phyloP scores from a whole-genome alignment of 1,140 invertebrate species.

The Manduca sexta region DNA sequence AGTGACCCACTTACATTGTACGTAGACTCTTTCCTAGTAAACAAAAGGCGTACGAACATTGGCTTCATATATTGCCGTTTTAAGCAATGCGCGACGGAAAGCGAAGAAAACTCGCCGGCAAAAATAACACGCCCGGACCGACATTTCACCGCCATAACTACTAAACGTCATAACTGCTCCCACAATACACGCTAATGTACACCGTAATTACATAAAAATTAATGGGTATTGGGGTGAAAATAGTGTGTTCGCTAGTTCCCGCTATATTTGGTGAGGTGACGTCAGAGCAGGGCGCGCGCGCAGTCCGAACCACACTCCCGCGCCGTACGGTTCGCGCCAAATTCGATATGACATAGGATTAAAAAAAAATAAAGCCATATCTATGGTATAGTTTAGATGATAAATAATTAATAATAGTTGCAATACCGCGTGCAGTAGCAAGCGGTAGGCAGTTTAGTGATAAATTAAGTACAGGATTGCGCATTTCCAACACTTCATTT shows the following conservation, averaged over 20 bases:
- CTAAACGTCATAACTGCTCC: conserved; percentile 22
- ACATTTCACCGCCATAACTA: conserved; percentile 32
- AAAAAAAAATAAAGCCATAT: conserved; percentile 15
- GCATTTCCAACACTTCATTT: conserved; percentile 1
- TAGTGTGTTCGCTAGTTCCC: conserved; percentile 18
- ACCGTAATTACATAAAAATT: conserved; percentile 15
- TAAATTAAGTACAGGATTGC: conserved; percentile 1
- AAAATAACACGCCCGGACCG: conserved; percentile 52
- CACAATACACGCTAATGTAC: conserved; percentile 9
- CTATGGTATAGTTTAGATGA: conserved; percentile 14
- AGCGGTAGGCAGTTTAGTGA: neutral
- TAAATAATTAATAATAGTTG: conserved; percentile 13
- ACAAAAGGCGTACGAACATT: conserved; percentile 45
- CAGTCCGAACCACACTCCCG: conserved; percentile 44
- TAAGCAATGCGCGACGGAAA: conserved; percentile 57
- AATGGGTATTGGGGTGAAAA: conserved; percentile 16
- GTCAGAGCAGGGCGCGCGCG: conserved; percentile 41
- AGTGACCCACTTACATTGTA: conserved; percentile 2
- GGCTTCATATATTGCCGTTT: conserved; percentile 50
- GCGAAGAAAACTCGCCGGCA: conserved; percentile 50
- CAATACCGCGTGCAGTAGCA: neutral
- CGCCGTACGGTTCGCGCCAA: conserved; percentile 37
- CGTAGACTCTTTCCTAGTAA: conserved; percentile 31
- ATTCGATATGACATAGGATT: conserved; percentile 14
- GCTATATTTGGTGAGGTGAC: conserved; percentile 62